Evolutionary conservation across 2,888 invertebrate genomes (phyloP), one percentile per base, ranked within the genome.

Genomic region (Ormyrus rosae): DNA sequence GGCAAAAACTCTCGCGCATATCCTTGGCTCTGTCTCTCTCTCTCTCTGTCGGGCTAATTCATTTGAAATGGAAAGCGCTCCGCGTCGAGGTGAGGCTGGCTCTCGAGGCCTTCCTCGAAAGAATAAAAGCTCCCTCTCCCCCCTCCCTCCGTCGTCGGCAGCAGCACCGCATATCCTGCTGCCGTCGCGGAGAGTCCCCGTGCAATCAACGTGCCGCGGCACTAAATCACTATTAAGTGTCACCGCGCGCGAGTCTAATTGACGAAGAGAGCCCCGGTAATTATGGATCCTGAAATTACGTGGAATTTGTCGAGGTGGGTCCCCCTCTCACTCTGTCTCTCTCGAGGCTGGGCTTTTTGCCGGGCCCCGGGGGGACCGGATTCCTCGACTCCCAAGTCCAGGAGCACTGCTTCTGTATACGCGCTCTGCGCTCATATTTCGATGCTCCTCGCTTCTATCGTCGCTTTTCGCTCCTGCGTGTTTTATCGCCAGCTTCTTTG

Each of bases 191-290:
- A n/a, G 56, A 55, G 34, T 46, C 8, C 7, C 51, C 50, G 70
- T 76, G 74, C 82, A 79, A 82, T 82, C 74, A 82, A 82, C 78
- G 79, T 83, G 67, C 77, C 83, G 73, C 68, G 68, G 63, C 82
- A 83, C 84, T 86, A 85, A 85, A 86, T 87, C 86, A 86, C 83
- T 80, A 85, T 85, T 83, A 85, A 86, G 85, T 84, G 86, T 85
- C 86, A 83, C 81, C 79, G 78, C 82, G 83, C 83, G 82, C 81
- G 50, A 73, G 82, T 78, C 81, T 86, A 86, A 86, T 86, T 86
- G 86, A 86, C 84, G 82, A 86, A 83, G 79, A 82, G 81, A 19
- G 19, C 19, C 19, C 46, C 68, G 83, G 80, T 86, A 86, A 86
- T 86, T 86, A 85, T 84, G 81, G 78, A 81, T 80, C 76, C 19